Evolutionary conservation across 2,888 invertebrate species (phyloP).

Genomic region (Cataglyphis cursor): DNA sequence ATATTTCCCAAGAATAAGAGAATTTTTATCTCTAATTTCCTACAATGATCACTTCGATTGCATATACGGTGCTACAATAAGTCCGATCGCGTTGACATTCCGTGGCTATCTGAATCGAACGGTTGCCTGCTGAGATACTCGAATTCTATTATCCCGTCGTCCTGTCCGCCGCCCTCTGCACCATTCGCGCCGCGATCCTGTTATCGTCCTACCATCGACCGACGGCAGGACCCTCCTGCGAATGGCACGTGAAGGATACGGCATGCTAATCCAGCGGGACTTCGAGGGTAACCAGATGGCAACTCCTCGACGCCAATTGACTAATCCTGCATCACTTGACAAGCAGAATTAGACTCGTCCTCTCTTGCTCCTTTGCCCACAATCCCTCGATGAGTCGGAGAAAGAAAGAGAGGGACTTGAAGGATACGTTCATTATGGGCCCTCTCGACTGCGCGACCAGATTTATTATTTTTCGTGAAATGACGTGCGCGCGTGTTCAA

Average conservation of each 20-base stretch:
- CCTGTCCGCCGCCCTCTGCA: constrained; percentile 46
- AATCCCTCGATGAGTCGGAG: background rate
- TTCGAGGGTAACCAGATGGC: constrained; percentile 78
- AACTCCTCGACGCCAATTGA: constrained; percentile 80
- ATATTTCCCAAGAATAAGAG: background rate
- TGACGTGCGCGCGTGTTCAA: background rate
- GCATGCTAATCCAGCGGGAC: constrained; percentile 74
- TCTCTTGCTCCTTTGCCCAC: constrained; percentile 46
- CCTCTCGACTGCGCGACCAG: constrained; percentile 2
- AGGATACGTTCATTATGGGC: constrained; percentile 37
- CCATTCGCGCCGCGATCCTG: constrained; percentile 49
- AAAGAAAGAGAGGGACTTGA: background rate
- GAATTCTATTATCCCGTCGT: constrained; percentile 64
- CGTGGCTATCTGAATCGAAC: constrained; percentile 61
- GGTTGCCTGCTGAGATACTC: constrained; percentile 39
- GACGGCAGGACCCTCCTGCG: constrained; percentile 60
- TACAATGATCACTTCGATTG: background rate
- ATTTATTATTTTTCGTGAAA: constrained; percentile 43
- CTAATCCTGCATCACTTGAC: constrained; percentile 80
- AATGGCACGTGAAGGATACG: constrained; percentile 77
- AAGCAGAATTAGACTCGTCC: constrained; percentile 66
- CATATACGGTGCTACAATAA: constrained; percentile 66
- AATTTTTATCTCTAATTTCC: background rate
- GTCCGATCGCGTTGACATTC: constrained; percentile 80
- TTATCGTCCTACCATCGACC: constrained; percentile 60